A percentile compares a stretch with the other conserved stretches of the same genome.
These are phyloP conservation scores for Clarias fuscus DNA, from an alignment of 2,797 vertebrate genomes.

Conservation along the genomic window DNA sequence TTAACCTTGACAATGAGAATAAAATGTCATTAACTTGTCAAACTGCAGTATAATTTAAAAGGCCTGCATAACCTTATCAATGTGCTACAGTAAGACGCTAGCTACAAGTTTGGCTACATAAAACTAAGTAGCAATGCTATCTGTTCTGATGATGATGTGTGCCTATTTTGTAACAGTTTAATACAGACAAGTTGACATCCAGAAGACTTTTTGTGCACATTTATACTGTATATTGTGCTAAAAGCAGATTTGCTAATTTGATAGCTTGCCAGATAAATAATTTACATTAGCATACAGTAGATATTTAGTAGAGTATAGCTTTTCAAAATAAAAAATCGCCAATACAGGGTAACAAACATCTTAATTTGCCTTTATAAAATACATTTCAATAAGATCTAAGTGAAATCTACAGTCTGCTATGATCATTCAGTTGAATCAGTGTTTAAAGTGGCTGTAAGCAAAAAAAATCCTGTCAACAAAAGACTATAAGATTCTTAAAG, in stretches of 20 bases:
- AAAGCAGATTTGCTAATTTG: not conserved
- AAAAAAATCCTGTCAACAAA: not conserved
- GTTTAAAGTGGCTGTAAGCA: not conserved
- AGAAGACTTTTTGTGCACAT: no score
- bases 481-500: not conserved
- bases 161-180: not conserved
- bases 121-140: not conserved
- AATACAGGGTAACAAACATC: not conserved
- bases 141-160: not conserved
- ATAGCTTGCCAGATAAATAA: no score
- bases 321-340: no score
- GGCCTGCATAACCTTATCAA: not conserved
- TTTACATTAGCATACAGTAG: no score
- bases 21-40: not conserved
- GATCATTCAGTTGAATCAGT: not conserved
- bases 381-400: no score
- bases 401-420: not conserved
- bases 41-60: not conserved
- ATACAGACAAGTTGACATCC: not conserved
- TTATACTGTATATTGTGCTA: not conserved
- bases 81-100: not conserved
- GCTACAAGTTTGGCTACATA: not conserved
- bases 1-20: not conserved
- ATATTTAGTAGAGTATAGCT: no score
- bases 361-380: no score